Evolutionary conservation across 2,888 invertebrate genomes (phyloP), one percentile per base, ranked within the genome.

Genomic region (Aphodius granarius): DNA sequence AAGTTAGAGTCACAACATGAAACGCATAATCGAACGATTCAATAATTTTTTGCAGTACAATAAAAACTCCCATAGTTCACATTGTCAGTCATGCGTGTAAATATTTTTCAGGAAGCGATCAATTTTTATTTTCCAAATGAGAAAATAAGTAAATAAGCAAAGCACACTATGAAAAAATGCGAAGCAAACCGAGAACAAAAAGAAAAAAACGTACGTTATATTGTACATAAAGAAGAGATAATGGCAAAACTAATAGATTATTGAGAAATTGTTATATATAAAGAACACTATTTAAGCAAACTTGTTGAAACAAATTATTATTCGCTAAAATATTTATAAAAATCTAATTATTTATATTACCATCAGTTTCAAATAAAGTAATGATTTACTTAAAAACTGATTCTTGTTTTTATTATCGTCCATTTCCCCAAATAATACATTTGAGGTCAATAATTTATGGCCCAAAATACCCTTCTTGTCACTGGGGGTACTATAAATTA

Each of bases 241-340:
- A 75, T 75, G 66, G 66, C 68, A 64, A 72, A 75, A 72, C 68
- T 75, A 75, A 75, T 78, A 79, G 79, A 78, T 74, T 79, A 78
- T 79, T 78, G 75, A 79, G 75, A 77, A 78, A 80, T 80, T 80
- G 80, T 81, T 81, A 80, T 77, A 76, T 78, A 78, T 76, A 43
- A 43, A 43, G 43, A 43, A 43, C 43, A 79, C 76, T 78, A 79
- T 79, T 77, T 78, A 79, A 77, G 79, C 78, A 78, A 79, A 78
- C 20, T 79, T 81, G 81, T 81, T 81, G 77, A 79, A 79, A 78
- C 72, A 72, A 75, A 75, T 75, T 75, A 75, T 75, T 65, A 75
- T 75, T 66, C 65, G 75, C 75, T 75, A 66, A 68, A 70, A 75
- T 63, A 71, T 75, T 75, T 75, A 75, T 64, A 68, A 68, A 68